Percentiles rank a stretch among this genome's conserved stretches.
These are phyloP conservation scores for Malacosoma neustria DNA, from an alignment of 2,888 invertebrate species.

Conservation along the genomic window DNA sequence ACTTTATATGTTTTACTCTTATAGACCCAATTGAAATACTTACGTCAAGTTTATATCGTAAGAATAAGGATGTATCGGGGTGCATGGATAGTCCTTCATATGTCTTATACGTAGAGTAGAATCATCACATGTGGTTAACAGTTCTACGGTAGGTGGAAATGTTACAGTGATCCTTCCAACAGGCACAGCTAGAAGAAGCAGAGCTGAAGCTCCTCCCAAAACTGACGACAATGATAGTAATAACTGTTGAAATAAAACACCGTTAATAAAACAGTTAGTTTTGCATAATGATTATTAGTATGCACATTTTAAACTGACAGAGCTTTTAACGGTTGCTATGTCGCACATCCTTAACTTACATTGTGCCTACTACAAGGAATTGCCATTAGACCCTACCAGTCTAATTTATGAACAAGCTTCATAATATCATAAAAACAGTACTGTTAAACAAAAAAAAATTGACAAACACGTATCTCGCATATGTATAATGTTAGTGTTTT, in stretches of 20 bases:
- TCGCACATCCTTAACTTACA: no score
- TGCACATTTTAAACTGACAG: not conserved
- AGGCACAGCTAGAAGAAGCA: conserved; percentile 81
- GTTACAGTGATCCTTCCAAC: conserved; percentile 80
- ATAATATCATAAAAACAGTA: no score
- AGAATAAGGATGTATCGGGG: conserved; percentile 54
- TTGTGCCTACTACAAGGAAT: no score
- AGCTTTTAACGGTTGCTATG: not conserved
- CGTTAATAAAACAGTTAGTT: not conserved
- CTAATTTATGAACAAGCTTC: no score
- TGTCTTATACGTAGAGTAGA: conserved; percentile 44
- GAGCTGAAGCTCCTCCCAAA: conserved; percentile 78
- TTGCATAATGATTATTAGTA: not conserved
- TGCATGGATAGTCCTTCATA: conserved; percentile 65
- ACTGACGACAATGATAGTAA: conserved; percentile 80
- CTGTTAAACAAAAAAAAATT: no score
- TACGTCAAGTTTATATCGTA: conserved; percentile 65
- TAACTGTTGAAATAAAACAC: conserved; percentile 56
- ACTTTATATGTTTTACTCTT: no score
- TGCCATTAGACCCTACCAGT: no score
- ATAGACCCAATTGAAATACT: no score
- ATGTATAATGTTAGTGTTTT: no score
- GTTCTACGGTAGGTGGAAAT: conserved; percentile 76
- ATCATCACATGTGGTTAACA: conserved; percentile 71
- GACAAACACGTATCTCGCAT: no score